Conservation (phyloP, 2,797 vertebrate genomes). For the Falco biarmicus region DNA sequence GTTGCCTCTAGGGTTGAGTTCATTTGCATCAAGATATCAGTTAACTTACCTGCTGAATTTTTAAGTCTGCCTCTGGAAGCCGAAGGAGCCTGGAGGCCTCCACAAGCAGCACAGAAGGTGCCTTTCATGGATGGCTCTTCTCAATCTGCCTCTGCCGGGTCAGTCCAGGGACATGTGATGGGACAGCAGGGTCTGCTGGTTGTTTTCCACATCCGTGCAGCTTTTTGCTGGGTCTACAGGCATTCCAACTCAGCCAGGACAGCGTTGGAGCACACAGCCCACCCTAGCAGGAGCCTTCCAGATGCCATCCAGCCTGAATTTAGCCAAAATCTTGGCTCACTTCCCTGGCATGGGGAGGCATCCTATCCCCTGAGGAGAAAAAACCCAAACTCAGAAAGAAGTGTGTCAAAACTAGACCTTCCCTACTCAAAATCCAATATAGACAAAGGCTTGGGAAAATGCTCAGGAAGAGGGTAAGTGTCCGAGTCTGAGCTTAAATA, state of each 20-base stretch:
- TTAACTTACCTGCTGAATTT: not conserved
- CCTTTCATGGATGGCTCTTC: not conserved
- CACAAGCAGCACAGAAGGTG: accelerated
- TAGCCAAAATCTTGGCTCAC: not conserved
- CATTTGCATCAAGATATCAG: not conserved
- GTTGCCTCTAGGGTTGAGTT: not conserved
- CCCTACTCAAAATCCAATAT: not conserved
- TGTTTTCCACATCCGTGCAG: not conserved
- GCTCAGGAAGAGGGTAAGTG: accelerated
- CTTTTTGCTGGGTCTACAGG: not conserved
- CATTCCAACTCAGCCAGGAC: not conserved
- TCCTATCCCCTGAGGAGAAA: accelerated
- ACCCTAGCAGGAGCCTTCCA: not conserved
- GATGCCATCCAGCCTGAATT: not conserved
- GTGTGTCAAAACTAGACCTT: accelerated
- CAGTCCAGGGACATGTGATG: accelerated
- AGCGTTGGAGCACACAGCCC: not conserved
- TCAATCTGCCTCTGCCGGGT: not conserved
- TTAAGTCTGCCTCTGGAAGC: not conserved
- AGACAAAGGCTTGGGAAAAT: not conserved
- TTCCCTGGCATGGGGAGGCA: not conserved
- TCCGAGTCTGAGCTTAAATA: not conserved
- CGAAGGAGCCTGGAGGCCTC: not conserved
- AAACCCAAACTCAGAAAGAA: not conserved
- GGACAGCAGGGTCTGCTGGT: not conserved